Evolutionary conservation across 1,140 invertebrate genomes (phyloP).

Genomic region (Heliothis subflexa): DNA sequence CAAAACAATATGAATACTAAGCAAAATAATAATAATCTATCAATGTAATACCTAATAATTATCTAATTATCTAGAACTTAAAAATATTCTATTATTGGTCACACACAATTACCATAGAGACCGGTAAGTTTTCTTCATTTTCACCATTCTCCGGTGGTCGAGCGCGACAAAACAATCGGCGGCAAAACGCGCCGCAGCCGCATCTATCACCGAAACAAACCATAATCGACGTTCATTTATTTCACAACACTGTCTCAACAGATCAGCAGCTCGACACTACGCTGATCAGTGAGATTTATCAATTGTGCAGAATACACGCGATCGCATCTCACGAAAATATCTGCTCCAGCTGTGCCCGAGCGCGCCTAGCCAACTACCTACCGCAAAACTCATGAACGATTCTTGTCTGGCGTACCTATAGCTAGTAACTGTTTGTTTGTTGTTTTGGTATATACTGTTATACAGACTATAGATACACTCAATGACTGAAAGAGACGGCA

Average conservation of each 20-base stretch:
- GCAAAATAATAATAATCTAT: background rate
- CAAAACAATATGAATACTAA: background rate
- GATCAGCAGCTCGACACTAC: background rate
- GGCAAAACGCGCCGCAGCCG: slow-evolving; percentile 72
- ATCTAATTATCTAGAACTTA: no score
- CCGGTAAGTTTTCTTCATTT: slow-evolving; percentile 61
- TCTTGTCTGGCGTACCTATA: background rate
- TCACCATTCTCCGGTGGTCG: slow-evolving; percentile 55
- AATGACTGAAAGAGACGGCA: background rate
- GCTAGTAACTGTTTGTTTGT: slow-evolving; percentile 5
- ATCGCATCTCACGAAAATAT: slow-evolving; percentile 44
- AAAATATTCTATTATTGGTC: background rate
- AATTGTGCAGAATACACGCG: slow-evolving; percentile 28
- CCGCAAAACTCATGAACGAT: slow-evolving; percentile 33
- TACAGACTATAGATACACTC: background rate
- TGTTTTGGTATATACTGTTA: slow-evolving; percentile 17
- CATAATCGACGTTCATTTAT: slow-evolving; percentile 57
- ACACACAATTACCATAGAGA: slow-evolving; percentile 69
- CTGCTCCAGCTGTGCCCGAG: slow-evolving; percentile 20
- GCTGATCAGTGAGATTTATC: background rate
- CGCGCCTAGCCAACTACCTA: slow-evolving; percentile 32
- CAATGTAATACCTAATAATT: no score
- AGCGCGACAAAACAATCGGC: slow-evolving; percentile 71
- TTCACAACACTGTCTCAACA: slow-evolving; percentile 22
- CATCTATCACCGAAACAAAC: slow-evolving; percentile 67